Percentiles rank a stretch among this genome's conserved stretches.
Conservation (phyloP, 2,113 vertebrate species). For the Semicossyphus pulcher region DNA sequence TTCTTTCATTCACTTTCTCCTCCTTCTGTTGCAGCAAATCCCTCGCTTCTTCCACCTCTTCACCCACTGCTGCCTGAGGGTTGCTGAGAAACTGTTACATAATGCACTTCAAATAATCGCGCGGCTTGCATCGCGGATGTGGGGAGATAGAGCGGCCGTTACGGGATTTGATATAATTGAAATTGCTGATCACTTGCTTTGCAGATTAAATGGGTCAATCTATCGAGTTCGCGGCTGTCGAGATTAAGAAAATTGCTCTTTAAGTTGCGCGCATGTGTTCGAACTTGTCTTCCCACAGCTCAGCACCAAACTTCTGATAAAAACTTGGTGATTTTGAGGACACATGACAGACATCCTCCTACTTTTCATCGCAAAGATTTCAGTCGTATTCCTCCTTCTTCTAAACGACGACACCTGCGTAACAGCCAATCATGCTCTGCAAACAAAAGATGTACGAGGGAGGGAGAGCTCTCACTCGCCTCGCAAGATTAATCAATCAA, state of each 20-base stretch:
- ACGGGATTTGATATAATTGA: slow-evolving; percentile 56
- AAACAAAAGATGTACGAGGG: no score
- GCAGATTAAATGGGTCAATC: slow-evolving; percentile 68
- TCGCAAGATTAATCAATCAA: no score
- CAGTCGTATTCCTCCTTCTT: slow-evolving; percentile 21
- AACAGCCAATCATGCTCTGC: no score
- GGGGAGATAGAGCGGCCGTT: slow-evolving; percentile 29
- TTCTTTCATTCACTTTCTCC: slow-evolving; percentile 40
- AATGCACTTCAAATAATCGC: slow-evolving; percentile 76
- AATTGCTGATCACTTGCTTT: slow-evolving; percentile 48
- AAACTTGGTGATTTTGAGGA: slow-evolving; percentile 72
- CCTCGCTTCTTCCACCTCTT: slow-evolving; percentile 65
- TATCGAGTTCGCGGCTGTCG: slow-evolving; percentile 45
- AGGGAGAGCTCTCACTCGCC: no score
- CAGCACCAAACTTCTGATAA: slow-evolving; percentile 66
- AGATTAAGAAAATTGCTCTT: slow-evolving; percentile 58
- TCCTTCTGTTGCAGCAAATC: slow-evolving; percentile 56
- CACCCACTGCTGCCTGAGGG: slow-evolving; percentile 64
- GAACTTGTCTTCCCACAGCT: slow-evolving; percentile 51
- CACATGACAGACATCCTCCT: slow-evolving; percentile 70
- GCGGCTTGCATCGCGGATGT: slow-evolving; percentile 67
- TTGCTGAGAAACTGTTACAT: slow-evolving; percentile 71
- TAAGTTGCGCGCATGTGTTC: slow-evolving; percentile 33
- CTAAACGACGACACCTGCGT: no score
- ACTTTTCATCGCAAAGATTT: slow-evolving; percentile 34